Evolutionary conservation across 2,113 vertebrate species (phyloP).

Genomic region (Empidonax alnorum): DNA sequence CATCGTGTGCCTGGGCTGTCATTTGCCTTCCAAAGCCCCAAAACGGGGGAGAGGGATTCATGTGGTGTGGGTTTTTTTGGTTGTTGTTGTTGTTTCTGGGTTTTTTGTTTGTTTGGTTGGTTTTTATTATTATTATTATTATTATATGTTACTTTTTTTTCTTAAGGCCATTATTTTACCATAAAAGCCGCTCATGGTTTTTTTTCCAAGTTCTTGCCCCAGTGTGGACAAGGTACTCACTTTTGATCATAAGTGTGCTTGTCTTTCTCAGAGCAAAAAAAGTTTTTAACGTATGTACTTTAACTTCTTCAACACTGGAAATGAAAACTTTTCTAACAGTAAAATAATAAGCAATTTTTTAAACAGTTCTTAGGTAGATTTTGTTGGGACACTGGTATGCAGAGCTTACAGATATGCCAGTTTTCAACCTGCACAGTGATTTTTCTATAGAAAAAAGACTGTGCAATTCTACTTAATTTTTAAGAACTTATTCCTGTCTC

Average conservation of each 20-base stretch:
- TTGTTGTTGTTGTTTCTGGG: too few relatives aligned
- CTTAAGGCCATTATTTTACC: not conserved
- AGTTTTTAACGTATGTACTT: not conserved
- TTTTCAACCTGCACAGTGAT: not conserved
- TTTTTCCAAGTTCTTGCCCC: not conserved
- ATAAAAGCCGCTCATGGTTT: fast-evolving
- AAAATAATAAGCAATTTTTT: not conserved
- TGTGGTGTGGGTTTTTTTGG: too few relatives aligned
- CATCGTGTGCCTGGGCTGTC: not conserved
- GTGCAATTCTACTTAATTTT: not conserved
- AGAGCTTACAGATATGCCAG: not conserved
- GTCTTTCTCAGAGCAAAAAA: not conserved
- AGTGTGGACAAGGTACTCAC: fast-evolving
- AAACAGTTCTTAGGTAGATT: not conserved
- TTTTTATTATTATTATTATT: too few relatives aligned
- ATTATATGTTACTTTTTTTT: too few relatives aligned
- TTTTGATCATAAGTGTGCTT: not conserved
- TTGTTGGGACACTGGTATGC: not conserved
- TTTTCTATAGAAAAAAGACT: not conserved
- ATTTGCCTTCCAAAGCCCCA: not conserved
- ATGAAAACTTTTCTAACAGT: not conserved
- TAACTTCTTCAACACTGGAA: not conserved
- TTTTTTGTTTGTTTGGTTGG: too few relatives aligned
- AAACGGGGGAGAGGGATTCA: not conserved
- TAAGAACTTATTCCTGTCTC: not conserved